These are phyloP conservation scores for Harpalus rubripes DNA, from an alignment of 2,888 invertebrate genomes.

Conservation along the genomic window DNA sequence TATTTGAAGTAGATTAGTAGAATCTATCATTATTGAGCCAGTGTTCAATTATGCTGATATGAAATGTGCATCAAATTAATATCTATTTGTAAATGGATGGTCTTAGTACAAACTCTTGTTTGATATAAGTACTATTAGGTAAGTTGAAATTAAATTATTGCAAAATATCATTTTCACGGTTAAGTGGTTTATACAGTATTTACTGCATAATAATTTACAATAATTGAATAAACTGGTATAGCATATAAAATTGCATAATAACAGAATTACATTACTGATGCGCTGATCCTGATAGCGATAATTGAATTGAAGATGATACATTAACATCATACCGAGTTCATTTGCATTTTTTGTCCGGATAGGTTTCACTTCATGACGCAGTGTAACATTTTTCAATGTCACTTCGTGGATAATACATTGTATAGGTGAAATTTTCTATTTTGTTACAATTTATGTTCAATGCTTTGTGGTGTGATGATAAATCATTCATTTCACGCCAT, in stretches of 20 bases:
- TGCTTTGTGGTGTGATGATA: conserved; percentile 9
- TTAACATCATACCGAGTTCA: conserved; percentile 13
- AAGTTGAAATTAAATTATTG: too few relatives aligned
- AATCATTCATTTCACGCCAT: conserved; percentile 18
- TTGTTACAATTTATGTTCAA: conserved; percentile 20
- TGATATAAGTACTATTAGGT: too few relatives aligned
- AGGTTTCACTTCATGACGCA: background rate
- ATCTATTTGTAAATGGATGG: too few relatives aligned
- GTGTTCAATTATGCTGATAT: too few relatives aligned
- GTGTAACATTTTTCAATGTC: conserved; percentile 12
- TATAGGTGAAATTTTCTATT: conserved; percentile 1
- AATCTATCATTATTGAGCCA: too few relatives aligned
- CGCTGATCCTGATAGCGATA: conserved; percentile 4
- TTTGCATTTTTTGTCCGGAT: background rate
- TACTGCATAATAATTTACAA: background rate
- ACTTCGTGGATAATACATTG: background rate
- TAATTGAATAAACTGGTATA: background rate
- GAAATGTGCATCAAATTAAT: too few relatives aligned
- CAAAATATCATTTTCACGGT: background rate
- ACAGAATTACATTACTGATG: background rate
- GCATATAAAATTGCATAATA: conserved; percentile 2
- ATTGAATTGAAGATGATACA: conserved; percentile 10
- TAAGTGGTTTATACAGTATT: background rate
- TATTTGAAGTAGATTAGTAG: too few relatives aligned
- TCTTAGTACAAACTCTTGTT: too few relatives aligned